Evolutionary conservation across 1,140 invertebrate species (phyloP), one percentile per base, ranked within the genome.

Genomic region (Caenorhabditis tropicalis): DNA sequence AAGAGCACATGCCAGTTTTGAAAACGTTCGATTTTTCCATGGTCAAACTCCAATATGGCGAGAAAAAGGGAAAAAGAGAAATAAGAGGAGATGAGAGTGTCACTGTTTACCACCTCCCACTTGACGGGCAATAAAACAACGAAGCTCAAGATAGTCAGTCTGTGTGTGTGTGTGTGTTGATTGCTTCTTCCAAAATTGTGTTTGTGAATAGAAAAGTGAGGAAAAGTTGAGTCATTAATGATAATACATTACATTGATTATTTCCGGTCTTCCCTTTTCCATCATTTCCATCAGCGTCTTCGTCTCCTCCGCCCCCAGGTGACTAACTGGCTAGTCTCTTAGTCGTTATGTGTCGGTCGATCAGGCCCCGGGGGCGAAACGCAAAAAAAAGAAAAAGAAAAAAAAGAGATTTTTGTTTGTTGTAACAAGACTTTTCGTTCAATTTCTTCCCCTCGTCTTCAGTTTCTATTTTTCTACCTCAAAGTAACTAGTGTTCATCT

Each of bases 31-130:
- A 29, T 65, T 15, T 33, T 29, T 29, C 3, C 2, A 12, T 19
- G 19, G 6, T 27, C 10, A 65, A 65, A 33, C 24, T 65, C 19
- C 29, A 19, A 65, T n/a, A n/a, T 19, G 10, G 65, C 65, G 36
- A 43, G 53, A 43, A 74, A 43, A 74, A n/a, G n/a, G n/a, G n/a
- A n/a, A 74, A 27, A n/a, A 15, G 15, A 65, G 36, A 43, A n/a
- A 31, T 5, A 21, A 36, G 65, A 24, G 58, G 31, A 3, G 19
- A 65, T n/a, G 24, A 65, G 21, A 65, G 65, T 74, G 65, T 43
- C 36, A 74, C 65, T 74, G 65, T 74, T 74, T 74, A 74, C 58
- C 65, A 74, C 65, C 65, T 74, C 65, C 65, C 65, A 74, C 65
- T 74, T 74, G 65, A 74, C 65, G 65, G 49, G 65, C 65, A 74